These are phyloP conservation scores for silkworm (Bombyx mori) DNA, from an alignment of 1,140 invertebrate genomes.

Conservation along the genomic window ASM3026992v2 NC_085120.1:9329001-9329500, in stretches of 20 bases:
- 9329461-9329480: not conserved
- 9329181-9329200: constrained; percentile 74
- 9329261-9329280: constrained; percentile 91
- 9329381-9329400: not conserved
- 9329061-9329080: no score
- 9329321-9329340: constrained; percentile 91
- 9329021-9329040: no score
- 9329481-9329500: no score
- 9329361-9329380: constrained; percentile 75
- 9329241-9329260: constrained; percentile 92
- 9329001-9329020: no score
- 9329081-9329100: no score
- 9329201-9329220: constrained; percentile 93
- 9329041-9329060: no score
- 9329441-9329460: not conserved
- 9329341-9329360: constrained; percentile 96
- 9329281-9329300: constrained; percentile 84
- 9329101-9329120: no score
- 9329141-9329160: no score
- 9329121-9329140: no score
- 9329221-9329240: constrained; percentile 95
- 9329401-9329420: not conserved
- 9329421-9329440: not conserved
- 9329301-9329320: constrained; percentile 91
- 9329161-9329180: no score